Percentiles rank a stretch among this genome's conserved stretches.
Conservation (phyloP, 2,888 invertebrate genomes). For the Oligia fasciuncula region DNA sequence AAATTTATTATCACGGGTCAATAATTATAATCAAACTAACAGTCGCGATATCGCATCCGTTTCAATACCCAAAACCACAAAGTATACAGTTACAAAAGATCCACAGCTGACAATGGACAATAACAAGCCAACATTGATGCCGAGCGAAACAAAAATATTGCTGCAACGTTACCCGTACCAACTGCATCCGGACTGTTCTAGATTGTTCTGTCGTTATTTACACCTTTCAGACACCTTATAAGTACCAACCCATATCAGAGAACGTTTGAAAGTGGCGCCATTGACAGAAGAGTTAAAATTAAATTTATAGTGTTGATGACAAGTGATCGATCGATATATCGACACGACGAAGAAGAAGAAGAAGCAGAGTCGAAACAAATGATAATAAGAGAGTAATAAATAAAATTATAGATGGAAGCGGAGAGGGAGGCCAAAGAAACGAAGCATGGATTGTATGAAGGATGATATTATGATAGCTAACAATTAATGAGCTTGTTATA, state of each 20-base stretch:
- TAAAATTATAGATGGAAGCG: not conserved
- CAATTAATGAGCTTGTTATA: not conserved
- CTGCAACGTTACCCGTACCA: conserved; percentile 22
- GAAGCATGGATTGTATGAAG: not conserved
- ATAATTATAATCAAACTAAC: conserved; percentile 8
- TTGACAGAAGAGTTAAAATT: not conserved
- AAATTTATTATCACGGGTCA: conserved; percentile 13
- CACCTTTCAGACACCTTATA: not conserved
- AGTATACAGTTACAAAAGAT: conserved; percentile 35
- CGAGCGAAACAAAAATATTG: conserved; percentile 48
- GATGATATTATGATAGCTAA: not conserved
- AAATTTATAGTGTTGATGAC: not conserved
- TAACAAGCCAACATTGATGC: conserved; percentile 38
- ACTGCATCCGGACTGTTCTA: conserved; percentile 22
- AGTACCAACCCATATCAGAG: not conserved
- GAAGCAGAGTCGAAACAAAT: not conserved
- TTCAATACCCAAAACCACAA: conserved; percentile 33
- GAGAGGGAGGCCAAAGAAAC: not conserved
- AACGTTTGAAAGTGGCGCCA: not conserved
- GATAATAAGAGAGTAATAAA: not conserved
- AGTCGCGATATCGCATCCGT: not conserved
- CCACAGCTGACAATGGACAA: conserved; percentile 44
- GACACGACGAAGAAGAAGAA: not conserved
- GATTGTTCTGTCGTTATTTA: conserved; percentile 32
- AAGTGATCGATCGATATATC: not conserved